Percentiles rank a stretch among this genome's conserved stretches.
Evolutionary conservation across 2,797 vertebrate genomes (phyloP).

Genomic region (Pelodytes ibericus): DNA sequence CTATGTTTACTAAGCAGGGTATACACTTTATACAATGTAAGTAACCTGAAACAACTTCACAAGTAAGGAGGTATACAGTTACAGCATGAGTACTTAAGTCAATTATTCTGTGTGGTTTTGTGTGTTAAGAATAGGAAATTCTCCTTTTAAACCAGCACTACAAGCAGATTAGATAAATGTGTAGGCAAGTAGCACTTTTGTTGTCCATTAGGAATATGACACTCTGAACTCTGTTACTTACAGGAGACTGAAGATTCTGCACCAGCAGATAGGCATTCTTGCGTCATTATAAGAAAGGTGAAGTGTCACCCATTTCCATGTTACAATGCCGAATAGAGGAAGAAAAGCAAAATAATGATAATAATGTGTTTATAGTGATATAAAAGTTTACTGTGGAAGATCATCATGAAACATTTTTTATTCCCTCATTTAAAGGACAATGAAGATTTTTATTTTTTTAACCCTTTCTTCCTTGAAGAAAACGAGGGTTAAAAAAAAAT

Average conservation of each 20-base stretch:
- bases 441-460: too few species aligned
- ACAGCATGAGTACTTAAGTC: conserved; percentile 36
- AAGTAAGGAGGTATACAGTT: conserved; percentile 21
- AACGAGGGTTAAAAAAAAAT: too few species aligned
- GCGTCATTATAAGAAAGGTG: not conserved
- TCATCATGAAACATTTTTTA: too few species aligned
- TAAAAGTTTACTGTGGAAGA: too few species aligned
- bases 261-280: not conserved
- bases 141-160: conserved; percentile 38
- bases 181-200: conserved; percentile 39
- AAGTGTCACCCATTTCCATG: not conserved
- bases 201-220: conserved; percentile 39
- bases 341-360: not conserved
- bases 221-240: conserved; percentile 29
- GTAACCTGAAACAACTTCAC: conserved; percentile 11
- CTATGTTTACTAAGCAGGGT: conserved; percentile 25
- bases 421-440: too few species aligned
- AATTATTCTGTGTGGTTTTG: conserved; percentile 40
- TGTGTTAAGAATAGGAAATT: conserved; percentile 39
- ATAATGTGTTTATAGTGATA: not conserved
- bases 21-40: conserved; percentile 21
- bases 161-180: conserved; percentile 39
- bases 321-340: not conserved
- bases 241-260: not conserved
- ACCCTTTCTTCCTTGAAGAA: too few species aligned